Evolutionary conservation across 1,140 invertebrate species (phyloP).

Genomic region (Palaemon carinicauda): DNA sequence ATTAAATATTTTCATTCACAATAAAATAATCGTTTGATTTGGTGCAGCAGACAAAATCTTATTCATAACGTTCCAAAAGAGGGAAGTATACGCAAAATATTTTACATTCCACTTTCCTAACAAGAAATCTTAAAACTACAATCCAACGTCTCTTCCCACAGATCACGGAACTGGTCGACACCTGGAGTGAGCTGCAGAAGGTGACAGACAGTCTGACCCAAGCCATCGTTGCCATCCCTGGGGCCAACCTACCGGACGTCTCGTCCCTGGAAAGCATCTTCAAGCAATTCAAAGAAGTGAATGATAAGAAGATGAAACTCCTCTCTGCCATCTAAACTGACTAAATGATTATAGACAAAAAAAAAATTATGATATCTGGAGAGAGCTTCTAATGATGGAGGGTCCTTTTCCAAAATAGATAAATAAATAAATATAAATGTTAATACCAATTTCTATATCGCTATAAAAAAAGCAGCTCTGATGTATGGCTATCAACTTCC

Average conservation of each 20-base stretch:
- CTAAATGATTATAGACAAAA: neutral
- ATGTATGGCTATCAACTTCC: too few relatives aligned
- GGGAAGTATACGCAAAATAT: too few relatives aligned
- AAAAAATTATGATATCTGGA: neutral
- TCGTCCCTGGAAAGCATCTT: slow-evolving; percentile 50
- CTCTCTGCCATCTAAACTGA: slow-evolving; percentile 36
- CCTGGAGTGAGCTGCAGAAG: slow-evolving; percentile 42
- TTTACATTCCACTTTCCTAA: too few relatives aligned
- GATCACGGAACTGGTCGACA: slow-evolving; percentile 52
- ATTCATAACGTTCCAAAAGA: neutral
- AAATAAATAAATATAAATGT: too few relatives aligned
- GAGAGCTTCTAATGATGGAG: neutral
- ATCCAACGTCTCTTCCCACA: neutral
- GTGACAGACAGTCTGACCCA: slow-evolving; percentile 47
- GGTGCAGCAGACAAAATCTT: too few relatives aligned
- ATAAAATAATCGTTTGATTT: too few relatives aligned
- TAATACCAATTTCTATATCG: too few relatives aligned
- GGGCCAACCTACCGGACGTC: slow-evolving; percentile 38
- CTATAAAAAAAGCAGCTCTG: too few relatives aligned
- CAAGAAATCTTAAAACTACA: neutral
- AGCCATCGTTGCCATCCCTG: slow-evolving; percentile 44
- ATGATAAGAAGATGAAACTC: slow-evolving; percentile 57
- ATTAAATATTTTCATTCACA: too few relatives aligned
- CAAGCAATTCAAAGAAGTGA: slow-evolving; percentile 51
- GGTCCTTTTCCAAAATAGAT: neutral